phyloP scores from a whole-genome alignment of 1,140 invertebrate genomes.

The Drosophila sucinea region DNA sequence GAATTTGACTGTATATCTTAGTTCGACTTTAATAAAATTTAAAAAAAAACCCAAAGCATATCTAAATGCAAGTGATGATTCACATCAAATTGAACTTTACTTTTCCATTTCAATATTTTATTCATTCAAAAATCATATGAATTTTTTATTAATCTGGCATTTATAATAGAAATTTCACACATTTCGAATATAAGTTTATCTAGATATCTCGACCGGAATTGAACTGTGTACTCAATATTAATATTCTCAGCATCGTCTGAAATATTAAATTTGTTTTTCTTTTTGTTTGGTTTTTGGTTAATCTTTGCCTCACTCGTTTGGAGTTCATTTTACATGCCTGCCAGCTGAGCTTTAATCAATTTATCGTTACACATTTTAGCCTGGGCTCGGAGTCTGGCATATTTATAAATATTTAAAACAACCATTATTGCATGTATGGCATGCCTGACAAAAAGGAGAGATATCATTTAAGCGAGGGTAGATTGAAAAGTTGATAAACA shows the following conservation, averaged over 20 bases:
- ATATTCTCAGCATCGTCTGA: constrained; percentile 2
- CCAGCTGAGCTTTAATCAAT: constrained; percentile 40
- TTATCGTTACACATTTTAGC: constrained; percentile 31
- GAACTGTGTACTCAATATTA: not conserved
- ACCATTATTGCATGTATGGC: constrained; percentile 6
- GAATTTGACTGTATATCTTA: no score
- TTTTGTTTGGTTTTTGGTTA: not conserved
- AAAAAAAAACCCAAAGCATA: no score
- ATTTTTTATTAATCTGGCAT: not conserved
- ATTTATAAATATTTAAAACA: constrained; percentile 32
- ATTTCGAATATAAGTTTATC: no score
- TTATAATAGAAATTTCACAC: no score
- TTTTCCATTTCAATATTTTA: no score
- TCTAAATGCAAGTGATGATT: no score
- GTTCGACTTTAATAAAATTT: no score
- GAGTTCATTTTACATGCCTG: not conserved
- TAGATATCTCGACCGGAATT: not conserved
- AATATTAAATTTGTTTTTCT: constrained; percentile 16
- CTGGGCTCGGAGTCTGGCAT: not conserved
- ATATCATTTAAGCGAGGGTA: not conserved
- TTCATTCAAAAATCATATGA: no score
- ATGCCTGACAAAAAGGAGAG: not conserved
- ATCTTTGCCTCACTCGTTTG: not conserved
- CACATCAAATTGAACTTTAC: no score
- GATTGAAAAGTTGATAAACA: not conserved